These are phyloP conservation scores for Apogon talboti DNA, from an alignment of 2,797 vertebrate genomes.

Conservation along the genomic window DNA sequence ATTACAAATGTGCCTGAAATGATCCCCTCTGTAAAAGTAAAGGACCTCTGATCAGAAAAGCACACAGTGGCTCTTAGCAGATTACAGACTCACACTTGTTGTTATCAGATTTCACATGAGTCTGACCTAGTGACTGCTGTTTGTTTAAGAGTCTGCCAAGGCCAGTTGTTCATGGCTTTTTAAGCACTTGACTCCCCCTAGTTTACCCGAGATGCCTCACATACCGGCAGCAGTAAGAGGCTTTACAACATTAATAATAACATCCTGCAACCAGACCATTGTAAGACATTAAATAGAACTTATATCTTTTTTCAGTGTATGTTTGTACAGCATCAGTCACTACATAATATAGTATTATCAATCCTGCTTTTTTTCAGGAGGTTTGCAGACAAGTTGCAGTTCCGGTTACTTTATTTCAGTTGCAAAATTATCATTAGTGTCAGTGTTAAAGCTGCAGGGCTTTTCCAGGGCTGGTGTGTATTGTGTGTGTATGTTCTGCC, in stretches of 20 bases:
- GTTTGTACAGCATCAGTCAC: too few species aligned
- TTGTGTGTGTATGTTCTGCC: too few species aligned
- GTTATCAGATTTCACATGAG: neutral
- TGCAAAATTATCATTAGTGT: too few species aligned
- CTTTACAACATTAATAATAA: neutral
- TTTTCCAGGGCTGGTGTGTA: too few species aligned
- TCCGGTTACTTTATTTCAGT: too few species aligned
- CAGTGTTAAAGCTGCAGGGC: too few species aligned
- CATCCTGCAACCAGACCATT: neutral
- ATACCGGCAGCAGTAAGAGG: neutral
- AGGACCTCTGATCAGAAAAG: neutral
- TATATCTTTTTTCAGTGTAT: too few species aligned
- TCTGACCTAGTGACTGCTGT: neutral
- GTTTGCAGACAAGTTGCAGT: too few species aligned
- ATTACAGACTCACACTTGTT: neutral
- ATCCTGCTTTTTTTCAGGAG: too few species aligned
- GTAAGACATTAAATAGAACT: neutral
- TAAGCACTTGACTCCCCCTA: constrained; percentile 42
- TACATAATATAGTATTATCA: too few species aligned
- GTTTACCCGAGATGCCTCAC: constrained; percentile 12
- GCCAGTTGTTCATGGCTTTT: constrained; percentile 11
- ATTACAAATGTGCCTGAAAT: too few species aligned
- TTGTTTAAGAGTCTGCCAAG: constrained; percentile 34
- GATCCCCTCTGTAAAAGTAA: neutral
- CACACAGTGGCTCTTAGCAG: constrained; percentile 2